Percentiles rank a stretch among this genome's conserved stretches.
phyloP scores from a whole-genome alignment of 2,797 vertebrate genomes.

The Pseudochirops corinnae region DNA sequence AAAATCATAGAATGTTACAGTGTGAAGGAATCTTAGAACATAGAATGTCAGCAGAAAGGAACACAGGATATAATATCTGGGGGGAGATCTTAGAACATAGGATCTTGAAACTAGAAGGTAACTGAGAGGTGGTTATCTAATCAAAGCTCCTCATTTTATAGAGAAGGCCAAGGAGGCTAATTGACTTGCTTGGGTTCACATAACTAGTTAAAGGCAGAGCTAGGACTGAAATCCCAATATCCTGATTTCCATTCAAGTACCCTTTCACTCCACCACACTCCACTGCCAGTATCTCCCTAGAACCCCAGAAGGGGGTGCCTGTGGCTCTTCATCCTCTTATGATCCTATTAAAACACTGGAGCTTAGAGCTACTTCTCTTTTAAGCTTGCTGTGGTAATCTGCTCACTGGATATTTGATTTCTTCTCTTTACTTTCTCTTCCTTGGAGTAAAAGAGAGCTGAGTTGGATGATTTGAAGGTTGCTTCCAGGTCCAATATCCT shows the following conservation, averaged over 20 bases:
- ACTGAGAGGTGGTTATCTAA: not conserved
- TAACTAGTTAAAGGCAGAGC: not conserved
- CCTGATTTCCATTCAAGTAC: not conserved
- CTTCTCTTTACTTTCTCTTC: conserved; percentile 82
- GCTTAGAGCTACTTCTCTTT: not conserved
- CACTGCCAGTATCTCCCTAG: not conserved
- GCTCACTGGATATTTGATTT: conserved; percentile 12
- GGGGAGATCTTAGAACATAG: not conserved
- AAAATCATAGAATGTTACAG: no score
- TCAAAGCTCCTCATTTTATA: conserved; percentile 28
- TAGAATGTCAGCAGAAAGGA: no score
- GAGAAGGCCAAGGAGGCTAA: not conserved
- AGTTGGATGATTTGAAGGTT: not conserved
- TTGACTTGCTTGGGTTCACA: conserved; percentile 1
- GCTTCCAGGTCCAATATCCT: not conserved
- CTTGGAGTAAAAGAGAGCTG: conserved; percentile 55
- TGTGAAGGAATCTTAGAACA: no score
- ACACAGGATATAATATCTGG: no score
- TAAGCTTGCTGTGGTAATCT: conserved; percentile 63
- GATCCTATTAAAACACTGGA: conserved; percentile 57
- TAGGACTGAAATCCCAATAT: not conserved
- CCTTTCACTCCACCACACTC: not conserved
- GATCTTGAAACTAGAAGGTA: not conserved
- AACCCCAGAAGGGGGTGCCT: not conserved
- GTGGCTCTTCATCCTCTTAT: not conserved